Conservation (phyloP, 2,888 invertebrate species). For the Fissipunctia ypsillon region DNA sequence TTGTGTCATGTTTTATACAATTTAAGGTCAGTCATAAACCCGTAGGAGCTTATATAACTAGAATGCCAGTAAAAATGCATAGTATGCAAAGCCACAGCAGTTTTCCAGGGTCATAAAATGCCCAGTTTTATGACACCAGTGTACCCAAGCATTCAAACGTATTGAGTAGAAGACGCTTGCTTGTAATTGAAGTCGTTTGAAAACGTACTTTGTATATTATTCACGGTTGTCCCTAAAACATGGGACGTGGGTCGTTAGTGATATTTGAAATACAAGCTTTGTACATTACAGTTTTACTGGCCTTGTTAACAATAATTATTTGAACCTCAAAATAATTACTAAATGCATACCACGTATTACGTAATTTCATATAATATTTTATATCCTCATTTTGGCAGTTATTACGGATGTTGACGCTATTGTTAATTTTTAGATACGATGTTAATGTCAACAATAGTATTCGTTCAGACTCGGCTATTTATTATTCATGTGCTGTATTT, state of each 20-base stretch:
- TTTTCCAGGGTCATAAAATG: constrained; percentile 60
- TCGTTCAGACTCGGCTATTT: constrained; percentile 22
- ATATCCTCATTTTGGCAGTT: constrained; percentile 30
- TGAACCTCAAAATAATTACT: constrained; percentile 36
- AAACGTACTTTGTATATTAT: constrained; percentile 54
- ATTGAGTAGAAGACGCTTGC: constrained; percentile 58
- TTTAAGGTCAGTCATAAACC: constrained; percentile 52
- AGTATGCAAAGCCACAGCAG: constrained; percentile 64
- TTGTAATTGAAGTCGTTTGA: constrained; percentile 60
- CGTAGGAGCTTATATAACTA: constrained; percentile 34
- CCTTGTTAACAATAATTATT: constrained; percentile 25
- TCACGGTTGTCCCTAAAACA: constrained; percentile 39
- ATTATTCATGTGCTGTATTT: constrained; percentile 52
- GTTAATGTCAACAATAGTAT: constrained; percentile 30
- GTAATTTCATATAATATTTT: constrained; percentile 31
- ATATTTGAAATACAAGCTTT: constrained; percentile 33
- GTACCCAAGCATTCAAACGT: constrained; percentile 53
- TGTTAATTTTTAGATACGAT: constrained; percentile 47
- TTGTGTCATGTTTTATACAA: constrained; percentile 42
- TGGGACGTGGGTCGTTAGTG: constrained; percentile 26
- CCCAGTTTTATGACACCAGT: constrained; percentile 60
- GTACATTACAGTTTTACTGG: constrained; percentile 20
- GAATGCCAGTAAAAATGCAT: constrained; percentile 63
- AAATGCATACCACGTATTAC: constrained; percentile 18
- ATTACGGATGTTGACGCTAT: constrained; percentile 20